Evolutionary conservation across 1,140 invertebrate genomes (phyloP).

Genomic region (Procambarus clarkii): DNA sequence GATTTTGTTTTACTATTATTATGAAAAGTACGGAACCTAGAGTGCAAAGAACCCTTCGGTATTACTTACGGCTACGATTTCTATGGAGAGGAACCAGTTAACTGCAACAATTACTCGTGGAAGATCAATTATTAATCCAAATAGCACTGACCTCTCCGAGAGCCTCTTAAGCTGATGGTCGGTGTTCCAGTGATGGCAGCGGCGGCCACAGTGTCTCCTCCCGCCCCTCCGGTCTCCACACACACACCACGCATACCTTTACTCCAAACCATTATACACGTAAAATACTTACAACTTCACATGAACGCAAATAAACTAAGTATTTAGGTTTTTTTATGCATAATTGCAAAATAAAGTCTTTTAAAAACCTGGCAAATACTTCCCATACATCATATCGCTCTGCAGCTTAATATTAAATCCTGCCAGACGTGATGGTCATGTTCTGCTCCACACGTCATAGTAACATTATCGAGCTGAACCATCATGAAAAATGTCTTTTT

Average conservation of each 20-base stretch:
- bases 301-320: background rate
- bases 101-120: background rate
- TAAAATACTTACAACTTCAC: background rate
- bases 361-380: conserved; percentile 2
- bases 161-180: conserved; percentile 8
- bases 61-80: background rate
- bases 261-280: background rate
- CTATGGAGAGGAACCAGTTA: background rate
- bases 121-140: background rate
- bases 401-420: background rate
- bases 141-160: background rate
- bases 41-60: background rate
- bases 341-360: background rate
- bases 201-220: background rate
- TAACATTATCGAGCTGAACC: background rate
- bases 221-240: background rate
- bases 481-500: background rate
- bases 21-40: background rate
- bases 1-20: conserved; percentile 11
- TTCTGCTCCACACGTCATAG: background rate
- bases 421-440: background rate
- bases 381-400: background rate
- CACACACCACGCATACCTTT: background rate
- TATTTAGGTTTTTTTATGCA: background rate
- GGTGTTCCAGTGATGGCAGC: background rate